A percentile compares a stretch with the other conserved stretches of the same genome.
phyloP scores from a whole-genome alignment of 2,888 invertebrate species.

The Eupithecia exiguata region DNA sequence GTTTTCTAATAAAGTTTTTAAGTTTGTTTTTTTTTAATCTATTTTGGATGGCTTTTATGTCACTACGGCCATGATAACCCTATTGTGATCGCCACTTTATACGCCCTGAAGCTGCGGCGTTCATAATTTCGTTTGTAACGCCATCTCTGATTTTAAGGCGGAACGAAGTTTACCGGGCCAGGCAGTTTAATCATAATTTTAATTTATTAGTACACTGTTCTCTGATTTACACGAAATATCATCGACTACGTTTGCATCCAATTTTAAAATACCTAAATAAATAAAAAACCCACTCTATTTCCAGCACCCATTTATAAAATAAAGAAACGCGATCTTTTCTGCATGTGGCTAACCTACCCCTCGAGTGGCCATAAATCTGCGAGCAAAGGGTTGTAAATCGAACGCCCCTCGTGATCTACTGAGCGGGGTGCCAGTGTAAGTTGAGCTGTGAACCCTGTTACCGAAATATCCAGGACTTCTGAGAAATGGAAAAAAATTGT shows the following conservation, averaged over 20 bases:
- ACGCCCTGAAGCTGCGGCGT: too few species aligned
- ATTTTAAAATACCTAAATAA: neutral
- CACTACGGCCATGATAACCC: too few species aligned
- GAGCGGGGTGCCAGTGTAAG: slow-evolving; percentile 48
- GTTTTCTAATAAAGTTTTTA: too few species aligned
- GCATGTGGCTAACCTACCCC: slow-evolving; percentile 72
- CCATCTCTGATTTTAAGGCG: too few species aligned
- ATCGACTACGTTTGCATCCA: neutral
- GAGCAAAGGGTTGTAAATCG: slow-evolving; percentile 81
- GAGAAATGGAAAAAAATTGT: neutral
- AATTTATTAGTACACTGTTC: too few species aligned
- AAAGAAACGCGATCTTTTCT: slow-evolving; percentile 79
- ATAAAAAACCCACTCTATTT: slow-evolving; percentile 61
- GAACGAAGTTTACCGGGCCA: too few species aligned
- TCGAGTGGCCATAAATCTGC: slow-evolving; percentile 75
- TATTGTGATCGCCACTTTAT: too few species aligned
- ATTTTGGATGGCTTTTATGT: too few species aligned
- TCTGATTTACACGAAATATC: too few species aligned
- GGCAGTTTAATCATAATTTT: too few species aligned
- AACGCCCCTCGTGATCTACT: slow-evolving; percentile 72
- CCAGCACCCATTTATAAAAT: slow-evolving; percentile 74
- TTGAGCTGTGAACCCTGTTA: slow-evolving; percentile 45
- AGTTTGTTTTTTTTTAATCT: too few species aligned
- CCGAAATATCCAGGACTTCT: neutral
- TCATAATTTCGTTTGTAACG: too few species aligned